These are phyloP conservation scores for Gymnosoma rotundatum DNA, from an alignment of 2,888 invertebrate genomes.

Conservation along the genomic window DNA sequence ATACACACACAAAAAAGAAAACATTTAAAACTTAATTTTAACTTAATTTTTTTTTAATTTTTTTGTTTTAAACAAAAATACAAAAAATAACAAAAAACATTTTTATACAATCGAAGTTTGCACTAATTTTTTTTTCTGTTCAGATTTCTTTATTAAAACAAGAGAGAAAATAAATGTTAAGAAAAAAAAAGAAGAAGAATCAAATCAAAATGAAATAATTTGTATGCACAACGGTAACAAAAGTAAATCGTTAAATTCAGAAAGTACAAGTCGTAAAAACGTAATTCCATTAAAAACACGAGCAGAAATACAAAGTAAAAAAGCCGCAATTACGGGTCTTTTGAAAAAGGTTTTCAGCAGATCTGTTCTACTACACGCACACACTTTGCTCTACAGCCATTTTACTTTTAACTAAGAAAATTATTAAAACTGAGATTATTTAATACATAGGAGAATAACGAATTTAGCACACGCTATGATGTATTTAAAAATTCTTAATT, in stretches of 20 bases:
- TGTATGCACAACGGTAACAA: conserved; percentile 77
- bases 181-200: conserved; percentile 14
- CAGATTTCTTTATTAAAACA: conserved; percentile 24
- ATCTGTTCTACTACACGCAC: conserved; percentile 26
- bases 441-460: background rate
- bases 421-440: background rate
- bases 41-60: conserved; percentile 9
- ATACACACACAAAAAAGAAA: background rate
- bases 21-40: conserved; percentile 60
- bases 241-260: conserved; percentile 76
- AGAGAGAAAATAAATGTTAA: conserved; percentile 10
- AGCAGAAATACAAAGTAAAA: conserved; percentile 67
- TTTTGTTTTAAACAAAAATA: conserved; percentile 14
- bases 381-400: background rate
- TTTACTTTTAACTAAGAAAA: background rate
- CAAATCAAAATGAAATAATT: conserved; percentile 76
- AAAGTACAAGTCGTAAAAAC: conserved; percentile 77
- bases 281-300: conserved; percentile 73
- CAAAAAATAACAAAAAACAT: conserved; percentile 28
- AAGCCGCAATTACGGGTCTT: conserved; percentile 69
- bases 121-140: background rate
- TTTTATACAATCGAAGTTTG: too few species aligned
- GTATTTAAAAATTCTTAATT: background rate
- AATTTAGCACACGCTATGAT: background rate
- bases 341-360: conserved; percentile 49